phyloP scores from a whole-genome alignment of 2,888 invertebrate species.

The Anticlea derivata region DNA sequence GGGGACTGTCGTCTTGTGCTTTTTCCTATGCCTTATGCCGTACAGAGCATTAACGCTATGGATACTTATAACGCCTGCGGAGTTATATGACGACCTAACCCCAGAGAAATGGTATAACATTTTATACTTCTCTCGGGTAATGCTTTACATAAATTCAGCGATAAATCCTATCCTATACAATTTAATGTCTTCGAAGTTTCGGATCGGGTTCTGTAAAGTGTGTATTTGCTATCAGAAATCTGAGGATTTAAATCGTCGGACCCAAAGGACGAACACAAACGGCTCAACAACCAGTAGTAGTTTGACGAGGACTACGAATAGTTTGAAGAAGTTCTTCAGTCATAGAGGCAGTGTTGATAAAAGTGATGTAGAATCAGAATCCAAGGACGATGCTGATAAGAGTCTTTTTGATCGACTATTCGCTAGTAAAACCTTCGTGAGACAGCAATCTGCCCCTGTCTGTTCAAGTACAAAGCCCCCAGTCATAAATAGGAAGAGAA shows the following conservation, averaged over 20 bases:
- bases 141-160: constrained; percentile 95
- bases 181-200: constrained; percentile 95
- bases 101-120: constrained; percentile 92
- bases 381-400: constrained; percentile 55
- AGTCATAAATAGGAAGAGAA: constrained; percentile 65
- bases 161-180: constrained; percentile 96
- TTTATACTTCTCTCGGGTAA: constrained; percentile 92
- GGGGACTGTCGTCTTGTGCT: constrained; percentile 93
- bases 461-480: constrained; percentile 59
- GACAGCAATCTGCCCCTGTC: constrained; percentile 74
- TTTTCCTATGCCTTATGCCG: constrained; percentile 94
- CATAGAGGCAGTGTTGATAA: constrained; percentile 74
- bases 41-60: constrained; percentile 92
- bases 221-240: constrained; percentile 83
- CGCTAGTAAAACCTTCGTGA: constrained; percentile 60
- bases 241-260: constrained; percentile 69
- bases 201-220: constrained; percentile 89
- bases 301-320: constrained; percentile 84
- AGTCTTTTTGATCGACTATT: constrained; percentile 68
- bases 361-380: constrained; percentile 61
- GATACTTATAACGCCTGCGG: constrained; percentile 90
- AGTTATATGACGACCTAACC: constrained; percentile 87
- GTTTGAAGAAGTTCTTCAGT: constrained; percentile 78
- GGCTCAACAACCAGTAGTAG: constrained; percentile 85
- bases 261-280: constrained; percentile 82